These are phyloP conservation scores for Cottus gobio DNA, from an alignment of 2,113 vertebrate genomes.

Conservation along the genomic window DNA sequence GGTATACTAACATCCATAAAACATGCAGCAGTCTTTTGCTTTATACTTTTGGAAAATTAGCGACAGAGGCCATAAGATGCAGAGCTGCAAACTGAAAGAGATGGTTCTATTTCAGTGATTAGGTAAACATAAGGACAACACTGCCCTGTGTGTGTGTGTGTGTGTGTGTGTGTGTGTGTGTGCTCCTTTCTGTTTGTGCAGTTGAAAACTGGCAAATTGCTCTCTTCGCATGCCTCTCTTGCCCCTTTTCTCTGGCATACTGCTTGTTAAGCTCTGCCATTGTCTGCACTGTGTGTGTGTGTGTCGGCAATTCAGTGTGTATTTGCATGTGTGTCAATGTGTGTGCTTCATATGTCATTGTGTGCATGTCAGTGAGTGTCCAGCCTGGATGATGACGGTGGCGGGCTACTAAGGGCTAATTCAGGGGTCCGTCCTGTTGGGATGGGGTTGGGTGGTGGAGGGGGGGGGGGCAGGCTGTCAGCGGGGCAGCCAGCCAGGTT, in stretches of 20 bases:
- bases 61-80: neutral
- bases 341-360: slow-evolving; percentile 47
- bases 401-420: slow-evolving; percentile 69
- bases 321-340: slow-evolving; percentile 43
- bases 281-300: slow-evolving; percentile 30
- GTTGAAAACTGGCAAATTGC: slow-evolving; percentile 57
- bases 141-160: neutral
- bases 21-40: neutral
- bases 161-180: slow-evolving; percentile 2
- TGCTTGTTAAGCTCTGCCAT: slow-evolving; percentile 61
- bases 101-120: neutral
- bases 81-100: neutral
- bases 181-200: slow-evolving; percentile 30
- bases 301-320: slow-evolving; percentile 20
- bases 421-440: slow-evolving; percentile 54
- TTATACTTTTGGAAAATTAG: neutral
- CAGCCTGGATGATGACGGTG: slow-evolving; percentile 57
- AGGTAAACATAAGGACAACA: neutral
- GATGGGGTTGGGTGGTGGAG: neutral
- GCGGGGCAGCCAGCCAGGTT: slow-evolving; percentile 76
- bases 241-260: slow-evolving; percentile 53
- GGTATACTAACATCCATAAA: neutral
- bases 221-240: slow-evolving; percentile 69
- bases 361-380: slow-evolving; percentile 54
- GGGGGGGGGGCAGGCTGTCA: slow-evolving; percentile 8